Base-by-base conservation (phyloP, 1,140 invertebrate species). In the Melitaea cinxia region DNA sequence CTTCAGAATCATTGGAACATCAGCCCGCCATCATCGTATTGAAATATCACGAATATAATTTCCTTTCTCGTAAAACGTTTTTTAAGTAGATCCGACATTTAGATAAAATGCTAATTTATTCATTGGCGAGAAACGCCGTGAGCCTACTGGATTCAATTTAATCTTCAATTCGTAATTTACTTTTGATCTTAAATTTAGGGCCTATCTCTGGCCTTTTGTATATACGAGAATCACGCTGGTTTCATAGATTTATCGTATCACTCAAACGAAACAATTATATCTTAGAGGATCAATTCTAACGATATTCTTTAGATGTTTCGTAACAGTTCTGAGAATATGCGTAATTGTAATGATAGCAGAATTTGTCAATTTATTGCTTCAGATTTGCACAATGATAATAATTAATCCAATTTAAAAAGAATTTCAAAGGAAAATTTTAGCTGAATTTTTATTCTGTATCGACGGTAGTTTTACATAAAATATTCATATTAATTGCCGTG, bases 101-200 rank as follows among this genome's bases (percentile, higher is more conserved):
- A 82, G 85, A 88, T 88, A 85, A 83, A 86, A 86, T 86, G 85
- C 80, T 81, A 88, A 88, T 88, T 85, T 86, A 86, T 88, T 88
- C 83, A 88, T 88, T 88, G 85, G 73, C 77, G 73, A 78, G 70
- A 78, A 79, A 80, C 59, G 72, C 70, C 73, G 75, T 79, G 76
- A 83, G 78, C 82, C 77, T 77, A 77, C 76, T 75, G 75, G 62
- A 81, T 82, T 79, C 73, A 83, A 85, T 85, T 88, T 82, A 81
- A 85, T 83, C 75, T 80, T 73, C 71, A 73, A 52, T 65, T 73
- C 42, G 75, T 78, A 83, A 80, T 80, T 85, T 82, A 78, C 76
- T 83, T 86, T 82, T 81, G 75, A 80, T 81, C 70, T 75, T 65
- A 74, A 74, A 81, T 81, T 78, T 75, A 73, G 75, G 72, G 71